phyloP scores from a whole-genome alignment of 2,113 vertebrate genomes.

The Sardina pilchardus region DNA sequence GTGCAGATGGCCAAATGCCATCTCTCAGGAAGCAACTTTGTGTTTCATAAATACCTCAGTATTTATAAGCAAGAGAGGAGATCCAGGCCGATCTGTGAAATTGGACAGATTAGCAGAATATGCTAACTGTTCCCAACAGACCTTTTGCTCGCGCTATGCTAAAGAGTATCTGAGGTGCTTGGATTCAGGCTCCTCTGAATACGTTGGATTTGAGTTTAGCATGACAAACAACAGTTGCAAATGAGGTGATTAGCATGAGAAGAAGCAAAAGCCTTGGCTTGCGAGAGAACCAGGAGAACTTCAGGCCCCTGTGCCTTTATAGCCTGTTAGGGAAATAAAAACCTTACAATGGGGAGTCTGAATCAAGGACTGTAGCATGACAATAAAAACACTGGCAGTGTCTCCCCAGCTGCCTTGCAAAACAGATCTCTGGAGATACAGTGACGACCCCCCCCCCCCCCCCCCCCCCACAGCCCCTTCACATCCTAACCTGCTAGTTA shows the following conservation, averaged over 20 bases:
- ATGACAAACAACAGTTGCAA: conserved; percentile 51
- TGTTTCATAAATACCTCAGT: not conserved
- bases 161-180: conserved; percentile 29
- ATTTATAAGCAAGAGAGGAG: not conserved
- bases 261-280: conserved; percentile 34
- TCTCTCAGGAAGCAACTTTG: not conserved
- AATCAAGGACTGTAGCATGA: conserved; percentile 33
- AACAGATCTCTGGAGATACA: not conserved
- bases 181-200: conserved; percentile 33
- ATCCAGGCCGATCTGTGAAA: not conserved
- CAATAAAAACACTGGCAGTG: conserved; percentile 23
- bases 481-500: not conserved
- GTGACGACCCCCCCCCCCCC: not conserved
- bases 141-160: conserved; percentile 36
- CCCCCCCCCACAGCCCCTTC: not conserved
- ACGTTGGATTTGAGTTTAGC: conserved; percentile 42
- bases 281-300: not conserved
- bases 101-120: not conserved
- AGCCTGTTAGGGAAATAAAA: conserved; percentile 27
- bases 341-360: conserved; percentile 34
- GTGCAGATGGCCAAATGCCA: not conserved
- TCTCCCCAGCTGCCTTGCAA: not conserved
- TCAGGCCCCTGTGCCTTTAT: not conserved
- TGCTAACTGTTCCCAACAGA: not conserved
- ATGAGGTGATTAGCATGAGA: conserved; percentile 53